Conservation (phyloP, 2,797 vertebrate genomes). For the Echiichthys vipera region DNA sequence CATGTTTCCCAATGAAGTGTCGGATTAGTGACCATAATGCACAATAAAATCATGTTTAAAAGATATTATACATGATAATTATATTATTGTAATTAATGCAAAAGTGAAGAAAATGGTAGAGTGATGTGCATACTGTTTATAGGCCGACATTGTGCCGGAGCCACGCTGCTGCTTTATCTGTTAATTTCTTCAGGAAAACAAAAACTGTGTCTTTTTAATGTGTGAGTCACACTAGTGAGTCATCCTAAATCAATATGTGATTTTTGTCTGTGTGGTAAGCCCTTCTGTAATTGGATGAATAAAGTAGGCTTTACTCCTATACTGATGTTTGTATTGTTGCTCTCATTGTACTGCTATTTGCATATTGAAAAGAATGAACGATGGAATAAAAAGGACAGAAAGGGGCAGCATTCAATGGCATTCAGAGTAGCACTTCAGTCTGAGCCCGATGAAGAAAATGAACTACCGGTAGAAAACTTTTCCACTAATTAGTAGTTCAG, state of each 20-base stretch:
- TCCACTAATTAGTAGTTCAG: not conserved
- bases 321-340: not conserved
- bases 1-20: too few species aligned
- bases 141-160: not conserved
- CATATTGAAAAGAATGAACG: constrained; percentile 15
- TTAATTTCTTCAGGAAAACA: constrained; percentile 30
- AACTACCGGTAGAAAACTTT: not conserved
- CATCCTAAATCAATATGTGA: constrained; percentile 11
- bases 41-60: too few species aligned
- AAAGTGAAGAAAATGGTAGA: too few species aligned
- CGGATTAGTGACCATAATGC: too few species aligned
- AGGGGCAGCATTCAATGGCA: not conserved
- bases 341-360: not conserved
- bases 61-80: too few species aligned
- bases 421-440: not conserved
- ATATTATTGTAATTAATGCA: too few species aligned
- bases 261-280: not conserved
- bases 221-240: not conserved
- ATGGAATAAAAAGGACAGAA: not conserved
- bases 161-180: not conserved
- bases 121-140: too few species aligned
- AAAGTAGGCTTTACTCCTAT: not conserved
- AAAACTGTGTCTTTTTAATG: constrained; percentile 19
- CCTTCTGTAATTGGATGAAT: constrained; percentile 30
- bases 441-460: not conserved